Evolutionary conservation across 2,113 vertebrate species (phyloP).

Genomic region (Rostratula benghalensis): DNA sequence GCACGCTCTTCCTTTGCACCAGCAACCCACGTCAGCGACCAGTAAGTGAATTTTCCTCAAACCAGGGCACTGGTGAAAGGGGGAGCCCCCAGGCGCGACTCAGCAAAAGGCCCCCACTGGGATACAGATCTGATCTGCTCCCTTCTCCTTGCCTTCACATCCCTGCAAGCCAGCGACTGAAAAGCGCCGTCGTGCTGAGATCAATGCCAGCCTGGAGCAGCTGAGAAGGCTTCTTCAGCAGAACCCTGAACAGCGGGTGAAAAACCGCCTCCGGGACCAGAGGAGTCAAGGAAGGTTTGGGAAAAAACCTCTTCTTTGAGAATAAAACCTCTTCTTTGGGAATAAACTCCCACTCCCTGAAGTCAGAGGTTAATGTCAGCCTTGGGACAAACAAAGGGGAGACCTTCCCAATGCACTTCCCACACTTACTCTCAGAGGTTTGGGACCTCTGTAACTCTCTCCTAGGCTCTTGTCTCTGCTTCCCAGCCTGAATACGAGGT

Average conservation of each 20-base stretch:
- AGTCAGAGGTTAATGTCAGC: background rate
- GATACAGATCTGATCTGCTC: too few relatives aligned
- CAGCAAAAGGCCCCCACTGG: background rate
- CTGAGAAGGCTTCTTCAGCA: background rate
- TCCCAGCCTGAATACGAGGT: background rate
- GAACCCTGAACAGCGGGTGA: background rate
- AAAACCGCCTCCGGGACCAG: background rate
- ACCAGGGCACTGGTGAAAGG: fast-evolving
- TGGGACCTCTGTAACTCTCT: background rate
- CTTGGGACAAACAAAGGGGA: fast-evolving
- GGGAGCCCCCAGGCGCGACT: background rate
- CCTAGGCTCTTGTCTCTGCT: background rate
- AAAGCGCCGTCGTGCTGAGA: background rate
- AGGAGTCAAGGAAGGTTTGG: background rate
- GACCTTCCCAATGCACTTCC: too few relatives aligned
- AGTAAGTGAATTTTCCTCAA: background rate
- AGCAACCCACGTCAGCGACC: background rate
- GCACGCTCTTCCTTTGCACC: background rate
- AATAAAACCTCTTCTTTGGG: background rate
- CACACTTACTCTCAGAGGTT: background rate
- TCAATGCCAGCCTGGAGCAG: background rate
- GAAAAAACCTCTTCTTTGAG: background rate
- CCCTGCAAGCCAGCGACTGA: background rate
- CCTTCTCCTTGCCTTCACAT: background rate
- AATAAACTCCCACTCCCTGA: background rate